A percentile compares a stretch with the other conserved stretches of the same genome.
These are phyloP conservation scores for Laticauda colubrina DNA, from an alignment of 2,113 vertebrate species.

Conservation along the genomic window DNA sequence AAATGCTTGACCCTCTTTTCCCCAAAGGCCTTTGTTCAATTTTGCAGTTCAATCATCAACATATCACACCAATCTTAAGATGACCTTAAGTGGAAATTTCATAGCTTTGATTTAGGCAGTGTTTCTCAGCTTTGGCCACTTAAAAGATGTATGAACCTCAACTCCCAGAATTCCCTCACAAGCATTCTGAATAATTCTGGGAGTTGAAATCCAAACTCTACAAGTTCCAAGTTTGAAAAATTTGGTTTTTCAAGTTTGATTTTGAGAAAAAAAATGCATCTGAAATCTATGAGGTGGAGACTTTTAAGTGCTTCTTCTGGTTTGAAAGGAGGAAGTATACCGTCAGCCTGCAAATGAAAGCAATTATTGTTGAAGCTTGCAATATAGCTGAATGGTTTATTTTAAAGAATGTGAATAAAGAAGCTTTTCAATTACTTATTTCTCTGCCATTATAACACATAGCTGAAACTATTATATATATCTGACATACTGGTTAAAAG, in stretches of 20 bases:
- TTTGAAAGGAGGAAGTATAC: background rate
- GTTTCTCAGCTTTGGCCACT: background rate
- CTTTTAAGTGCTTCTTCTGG: background rate
- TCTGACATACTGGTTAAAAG: background rate
- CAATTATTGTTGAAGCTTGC: background rate
- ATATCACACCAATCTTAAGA: background rate
- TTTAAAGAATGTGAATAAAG: constrained; percentile 11
- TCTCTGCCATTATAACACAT: background rate
- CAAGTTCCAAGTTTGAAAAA: background rate
- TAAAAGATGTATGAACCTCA: background rate
- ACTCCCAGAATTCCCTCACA: background rate
- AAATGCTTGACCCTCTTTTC: background rate
- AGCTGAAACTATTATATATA: background rate
- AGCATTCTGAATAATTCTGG: background rate
- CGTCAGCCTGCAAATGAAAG: background rate
- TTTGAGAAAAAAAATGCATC: background rate
- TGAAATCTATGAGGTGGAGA: background rate
- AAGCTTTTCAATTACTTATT: background rate
- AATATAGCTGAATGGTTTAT: background rate
- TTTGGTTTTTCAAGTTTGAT: background rate
- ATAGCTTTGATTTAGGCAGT: background rate
- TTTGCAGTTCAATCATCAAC: background rate
- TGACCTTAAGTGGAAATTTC: background rate
- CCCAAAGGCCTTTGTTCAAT: background rate
- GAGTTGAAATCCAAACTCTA: background rate